Conservation (phyloP, 2,888 invertebrate genomes). For the Ophioninae sp. region DNA sequence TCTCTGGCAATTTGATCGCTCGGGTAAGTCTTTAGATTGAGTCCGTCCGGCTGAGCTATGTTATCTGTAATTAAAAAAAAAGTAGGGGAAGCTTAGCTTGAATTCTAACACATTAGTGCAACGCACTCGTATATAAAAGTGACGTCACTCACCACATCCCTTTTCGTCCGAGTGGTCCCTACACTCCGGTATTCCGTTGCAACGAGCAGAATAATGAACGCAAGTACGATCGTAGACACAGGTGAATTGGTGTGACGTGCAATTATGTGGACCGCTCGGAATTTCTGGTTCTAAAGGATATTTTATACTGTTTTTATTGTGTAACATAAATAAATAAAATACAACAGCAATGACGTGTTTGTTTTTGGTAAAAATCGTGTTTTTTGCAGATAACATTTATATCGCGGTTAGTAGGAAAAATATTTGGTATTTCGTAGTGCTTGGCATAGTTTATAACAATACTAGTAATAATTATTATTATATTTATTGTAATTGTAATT, state of each 20-base stretch:
- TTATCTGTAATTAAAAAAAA: slow-evolving; percentile 69
- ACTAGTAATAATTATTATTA: not conserved
- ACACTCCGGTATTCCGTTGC: slow-evolving; percentile 83
- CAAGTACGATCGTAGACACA: slow-evolving; percentile 79
- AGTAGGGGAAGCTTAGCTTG: slow-evolving; percentile 1
- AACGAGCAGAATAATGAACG: slow-evolving; percentile 80
- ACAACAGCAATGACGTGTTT: not conserved
- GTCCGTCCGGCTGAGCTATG: slow-evolving; percentile 77
- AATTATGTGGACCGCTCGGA: slow-evolving; percentile 66
- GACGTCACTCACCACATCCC: slow-evolving; percentile 78
- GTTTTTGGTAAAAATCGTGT: not conserved
- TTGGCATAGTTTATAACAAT: not conserved
- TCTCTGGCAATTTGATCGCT: slow-evolving; percentile 90
- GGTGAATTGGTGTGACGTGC: slow-evolving; percentile 77
- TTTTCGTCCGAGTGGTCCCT: slow-evolving; percentile 84
- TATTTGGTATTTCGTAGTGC: not conserved
- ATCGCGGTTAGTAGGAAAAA: not conserved
- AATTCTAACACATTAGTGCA: slow-evolving; percentile 30
- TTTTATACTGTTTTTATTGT: not conserved
- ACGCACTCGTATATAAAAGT: not conserved
- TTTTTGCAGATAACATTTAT: not conserved
- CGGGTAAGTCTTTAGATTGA: slow-evolving; percentile 90
- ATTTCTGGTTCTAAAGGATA: slow-evolving; percentile 45
- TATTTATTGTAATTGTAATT: not conserved
- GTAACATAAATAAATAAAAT: not conserved